Evolutionary conservation across 2,113 vertebrate species (phyloP), one percentile per base, ranked within the genome.

Genomic region (Raphicerus campestris): DNA sequence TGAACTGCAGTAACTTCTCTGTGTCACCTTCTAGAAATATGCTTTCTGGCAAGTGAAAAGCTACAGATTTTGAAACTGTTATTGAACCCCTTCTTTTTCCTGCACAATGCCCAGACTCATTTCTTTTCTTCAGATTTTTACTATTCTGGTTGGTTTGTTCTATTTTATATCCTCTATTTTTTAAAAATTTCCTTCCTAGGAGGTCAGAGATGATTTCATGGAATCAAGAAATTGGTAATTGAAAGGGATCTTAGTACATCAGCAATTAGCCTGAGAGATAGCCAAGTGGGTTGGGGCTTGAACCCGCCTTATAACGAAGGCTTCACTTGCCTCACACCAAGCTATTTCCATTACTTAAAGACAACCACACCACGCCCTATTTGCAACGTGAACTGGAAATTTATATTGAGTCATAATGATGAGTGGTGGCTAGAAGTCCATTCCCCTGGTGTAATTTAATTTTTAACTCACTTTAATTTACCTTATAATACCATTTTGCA

Each of bases 11-110:
- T 83, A 89, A 96, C 80, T 96, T 88, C 51, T 19, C 70, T 5
- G 39, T 73, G 56, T 93, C 17, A 24, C 73, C n/a, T 93, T 70
- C 45, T 4, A 90, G 77, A 39, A 51, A 49, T 86, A 80, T 89
- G 55, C 47, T 88, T 93, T 73, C 86, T 63, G 85, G 51, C 77
- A n/a, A 80, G 70, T 55, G 63, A 88, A 96, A 96, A 91, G 7
- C 14, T 53, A 53, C 3, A 9, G 82, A 92, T 77, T 56, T 94
- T 82, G 39, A 96, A 96, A 86, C 51, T n/a, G 28, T 55, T 91
- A 63, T 5, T 66, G 49, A 93, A 78, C 49, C 16, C 26, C 60
- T 87, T 87, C 80, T 94, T 97, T 90, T 80, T 70, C 84, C 53
- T 55, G 42, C 20, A n/a, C 49, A 89, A 88, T 32, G 13, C 22